phyloP scores from a whole-genome alignment of 2,888 invertebrate species.

The Habroteleia sp. region DNA sequence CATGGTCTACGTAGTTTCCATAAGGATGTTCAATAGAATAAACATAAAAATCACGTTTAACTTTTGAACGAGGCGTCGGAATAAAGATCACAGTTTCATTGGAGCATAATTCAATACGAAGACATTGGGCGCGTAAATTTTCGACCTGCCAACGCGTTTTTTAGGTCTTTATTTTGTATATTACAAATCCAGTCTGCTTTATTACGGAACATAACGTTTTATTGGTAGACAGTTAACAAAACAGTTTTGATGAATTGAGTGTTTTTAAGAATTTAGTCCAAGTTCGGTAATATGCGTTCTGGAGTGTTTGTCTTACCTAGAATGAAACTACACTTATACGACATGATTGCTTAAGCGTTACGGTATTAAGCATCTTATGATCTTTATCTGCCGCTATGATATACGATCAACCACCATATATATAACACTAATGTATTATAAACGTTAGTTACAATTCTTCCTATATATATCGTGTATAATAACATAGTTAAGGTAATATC shows the following conservation, averaged over 20 bases:
- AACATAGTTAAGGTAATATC: too few relatives aligned
- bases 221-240: slow-evolving; percentile 22
- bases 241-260: slow-evolving; percentile 24
- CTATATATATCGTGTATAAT: too few relatives aligned
- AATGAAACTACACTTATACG: too few relatives aligned
- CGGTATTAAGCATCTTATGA: too few relatives aligned
- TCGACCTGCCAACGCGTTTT: slow-evolving; percentile 26
- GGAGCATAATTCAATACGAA: slow-evolving; percentile 25
- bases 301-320: slow-evolving; percentile 14
- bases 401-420: too few relatives aligned
- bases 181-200: slow-evolving; percentile 20
- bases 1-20: slow-evolving; percentile 65
- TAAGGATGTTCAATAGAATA: slow-evolving; percentile 48
- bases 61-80: slow-evolving; percentile 40
- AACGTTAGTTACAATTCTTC: too few relatives aligned
- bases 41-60: slow-evolving; percentile 57
- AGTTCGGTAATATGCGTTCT: slow-evolving; percentile 1
- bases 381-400: too few relatives aligned
- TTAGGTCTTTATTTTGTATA: slow-evolving; percentile 23
- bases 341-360: too few relatives aligned
- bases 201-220: slow-evolving; percentile 6
- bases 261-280: slow-evolving; percentile 10
- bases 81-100: slow-evolving; percentile 45
- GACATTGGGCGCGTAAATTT: slow-evolving; percentile 39
- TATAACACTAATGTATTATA: too few relatives aligned